Conservation (phyloP, 1,140 invertebrate genomes). For the Cyphomyrmex costatus region DNA sequence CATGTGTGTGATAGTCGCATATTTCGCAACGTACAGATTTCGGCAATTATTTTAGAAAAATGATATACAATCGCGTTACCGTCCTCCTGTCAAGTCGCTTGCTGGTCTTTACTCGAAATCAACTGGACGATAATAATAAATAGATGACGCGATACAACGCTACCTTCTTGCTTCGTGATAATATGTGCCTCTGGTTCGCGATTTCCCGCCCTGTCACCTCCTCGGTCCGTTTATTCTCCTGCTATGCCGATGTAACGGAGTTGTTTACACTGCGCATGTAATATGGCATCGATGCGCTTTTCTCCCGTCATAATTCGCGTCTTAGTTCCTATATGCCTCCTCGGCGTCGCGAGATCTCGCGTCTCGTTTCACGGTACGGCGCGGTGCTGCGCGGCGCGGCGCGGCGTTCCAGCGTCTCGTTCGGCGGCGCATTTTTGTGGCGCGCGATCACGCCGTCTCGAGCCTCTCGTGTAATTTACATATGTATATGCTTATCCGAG, state of each 20-base stretch:
- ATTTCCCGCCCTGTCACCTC: constrained; percentile 86
- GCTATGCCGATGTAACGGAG: constrained; percentile 86
- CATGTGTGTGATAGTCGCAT: background rate
- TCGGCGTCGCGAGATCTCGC: background rate
- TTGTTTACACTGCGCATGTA: constrained; percentile 88
- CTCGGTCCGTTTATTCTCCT: constrained; percentile 82
- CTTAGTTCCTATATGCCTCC: too few species aligned
- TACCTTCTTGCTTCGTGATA: constrained; percentile 82
- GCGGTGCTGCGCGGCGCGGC: too few species aligned
- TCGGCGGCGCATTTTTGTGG: background rate
- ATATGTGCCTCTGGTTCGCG: constrained; percentile 85
- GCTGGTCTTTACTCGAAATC: background rate
- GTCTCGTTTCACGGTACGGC: background rate
- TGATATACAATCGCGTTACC: background rate
- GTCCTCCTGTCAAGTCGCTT: background rate
- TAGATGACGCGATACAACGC: constrained; percentile 22
- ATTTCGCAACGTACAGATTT: too few species aligned
- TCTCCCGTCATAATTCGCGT: constrained; percentile 21
- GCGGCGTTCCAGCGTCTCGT: background rate
- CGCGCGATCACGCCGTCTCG: background rate
- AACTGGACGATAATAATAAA: background rate
- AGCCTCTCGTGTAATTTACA: constrained; percentile 46
- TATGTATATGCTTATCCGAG: background rate
- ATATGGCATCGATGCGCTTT: constrained; percentile 79
- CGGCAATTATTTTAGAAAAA: background rate